A percentile compares a stretch with the other conserved stretches of the same genome.
phyloP scores from a whole-genome alignment of 2,113 vertebrate species.

The Ochotona princeps region DNA sequence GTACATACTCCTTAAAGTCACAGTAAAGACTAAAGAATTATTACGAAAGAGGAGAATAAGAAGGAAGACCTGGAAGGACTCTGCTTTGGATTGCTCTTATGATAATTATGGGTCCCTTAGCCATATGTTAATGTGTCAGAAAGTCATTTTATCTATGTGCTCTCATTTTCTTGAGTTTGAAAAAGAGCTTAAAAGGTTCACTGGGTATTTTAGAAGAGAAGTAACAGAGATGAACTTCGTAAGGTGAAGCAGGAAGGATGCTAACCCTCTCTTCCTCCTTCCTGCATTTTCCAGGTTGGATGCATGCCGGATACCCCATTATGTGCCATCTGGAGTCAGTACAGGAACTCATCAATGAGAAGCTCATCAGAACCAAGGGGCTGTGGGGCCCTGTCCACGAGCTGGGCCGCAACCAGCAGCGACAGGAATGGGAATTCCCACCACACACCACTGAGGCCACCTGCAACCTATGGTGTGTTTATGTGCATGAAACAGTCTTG shows the following conservation, averaged over 20 bases:
- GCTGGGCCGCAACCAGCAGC: slow-evolving; percentile 86
- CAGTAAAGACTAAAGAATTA: background rate
- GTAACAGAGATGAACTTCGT: background rate
- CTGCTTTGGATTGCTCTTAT: background rate
- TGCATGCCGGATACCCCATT: slow-evolving; percentile 91
- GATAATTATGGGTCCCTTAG: background rate
- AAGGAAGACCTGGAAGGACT: accelerated
- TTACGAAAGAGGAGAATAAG: background rate
- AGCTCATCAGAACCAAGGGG: slow-evolving; percentile 80
- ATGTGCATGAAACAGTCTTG: slow-evolving; percentile 85
- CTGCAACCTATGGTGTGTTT: slow-evolving; percentile 87
- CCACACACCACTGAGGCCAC: slow-evolving; percentile 85
- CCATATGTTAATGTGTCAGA: too few relatives aligned
- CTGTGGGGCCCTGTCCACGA: slow-evolving; percentile 88
- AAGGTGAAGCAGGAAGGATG: accelerated
- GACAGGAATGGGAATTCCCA: slow-evolving; percentile 81
- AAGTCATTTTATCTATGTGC: too few relatives aligned
- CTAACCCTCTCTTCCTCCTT: background rate
- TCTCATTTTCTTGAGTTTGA: too few relatives aligned
- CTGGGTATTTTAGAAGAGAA: background rate
- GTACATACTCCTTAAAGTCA: too few relatives aligned
- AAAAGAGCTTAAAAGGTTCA: background rate
- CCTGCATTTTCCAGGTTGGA: slow-evolving; percentile 82
- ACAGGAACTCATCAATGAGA: slow-evolving; percentile 76
- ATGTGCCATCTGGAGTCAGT: slow-evolving; percentile 85